Evolutionary conservation across 2,797 vertebrate species (phyloP).

Genomic region (Spondyliosoma cantharus): DNA sequence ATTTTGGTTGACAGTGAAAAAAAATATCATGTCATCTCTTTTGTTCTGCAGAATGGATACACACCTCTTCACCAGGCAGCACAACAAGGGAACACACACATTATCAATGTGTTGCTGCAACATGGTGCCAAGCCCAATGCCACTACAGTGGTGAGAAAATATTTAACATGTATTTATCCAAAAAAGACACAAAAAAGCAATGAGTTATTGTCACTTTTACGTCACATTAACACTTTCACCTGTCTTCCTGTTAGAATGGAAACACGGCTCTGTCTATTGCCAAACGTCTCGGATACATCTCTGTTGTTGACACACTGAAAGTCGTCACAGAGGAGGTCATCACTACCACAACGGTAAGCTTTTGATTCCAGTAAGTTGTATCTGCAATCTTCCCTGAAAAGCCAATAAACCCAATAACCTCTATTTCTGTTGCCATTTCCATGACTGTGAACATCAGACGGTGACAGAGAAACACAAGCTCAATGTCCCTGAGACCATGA

Average conservation of each 20-base stretch:
- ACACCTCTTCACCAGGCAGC: constrained; percentile 96
- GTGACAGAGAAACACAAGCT: constrained; percentile 99
- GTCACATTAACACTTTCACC: neutral
- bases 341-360: constrained; percentile 94
- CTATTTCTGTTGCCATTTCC: neutral
- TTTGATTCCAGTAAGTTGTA: neutral
- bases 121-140: constrained; percentile 94
- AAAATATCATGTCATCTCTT: neutral
- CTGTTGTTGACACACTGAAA: constrained; percentile 97
- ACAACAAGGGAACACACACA: constrained; percentile 90
- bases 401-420: neutral
- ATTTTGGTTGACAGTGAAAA: neutral
- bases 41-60: constrained; percentile 88
- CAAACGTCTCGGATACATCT: constrained; percentile 96
- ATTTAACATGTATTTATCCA: neutral
- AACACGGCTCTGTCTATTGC: constrained; percentile 98
- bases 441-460: constrained; percentile 81
- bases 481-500: constrained; percentile 99
- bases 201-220: neutral
- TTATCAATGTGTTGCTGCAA: constrained; percentile 89
- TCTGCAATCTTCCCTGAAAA: neutral
- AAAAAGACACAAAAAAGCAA: neutral
- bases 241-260: constrained; percentile 88
- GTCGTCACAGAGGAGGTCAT: constrained; percentile 96
- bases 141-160: constrained; percentile 89